A percentile compares a stretch with the other conserved stretches of the same genome.
Evolutionary conservation across 1,140 invertebrate species (phyloP).

Genomic region (Mya arenaria): DNA sequence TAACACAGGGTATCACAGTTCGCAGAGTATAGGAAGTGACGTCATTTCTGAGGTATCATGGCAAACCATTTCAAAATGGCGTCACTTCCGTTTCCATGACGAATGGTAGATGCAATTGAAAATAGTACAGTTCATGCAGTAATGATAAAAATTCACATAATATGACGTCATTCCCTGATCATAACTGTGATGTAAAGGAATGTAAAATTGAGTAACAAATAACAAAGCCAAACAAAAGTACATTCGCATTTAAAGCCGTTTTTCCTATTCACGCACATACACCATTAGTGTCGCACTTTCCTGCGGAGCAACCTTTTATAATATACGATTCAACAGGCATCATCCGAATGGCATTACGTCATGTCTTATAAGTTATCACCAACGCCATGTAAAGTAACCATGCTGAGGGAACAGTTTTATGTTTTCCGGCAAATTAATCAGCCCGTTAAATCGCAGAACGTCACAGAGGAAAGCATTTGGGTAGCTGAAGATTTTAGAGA

Average conservation of each 20-base stretch:
- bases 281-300: background rate
- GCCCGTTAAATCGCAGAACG: too few species aligned
- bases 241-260: background rate
- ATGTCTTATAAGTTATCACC: too few species aligned
- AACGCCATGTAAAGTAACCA: too few species aligned
- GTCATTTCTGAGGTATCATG: constrained; percentile 60
- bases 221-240: constrained; percentile 7
- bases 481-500: constrained; percentile 13
- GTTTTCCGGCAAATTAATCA: too few species aligned
- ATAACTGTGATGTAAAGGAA: constrained; percentile 51
- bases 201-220: too few species aligned
- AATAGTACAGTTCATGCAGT: background rate
- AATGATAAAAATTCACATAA: background rate
- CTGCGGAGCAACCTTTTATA: too few species aligned
- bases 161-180: constrained; percentile 56
- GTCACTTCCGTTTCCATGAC: constrained; percentile 51
- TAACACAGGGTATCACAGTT: constrained; percentile 57
- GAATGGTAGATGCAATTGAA: constrained; percentile 48
- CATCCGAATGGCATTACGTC: background rate
- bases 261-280: background rate
- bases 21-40: constrained; percentile 49
- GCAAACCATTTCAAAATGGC: constrained; percentile 57
- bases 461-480: constrained; percentile 30
- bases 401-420: too few species aligned
- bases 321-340: too few species aligned